Percentiles rank a stretch among this genome's conserved stretches.
These are phyloP conservation scores for Nicator chloris DNA, from an alignment of 2,113 vertebrate species.

Conservation along the genomic window DNA sequence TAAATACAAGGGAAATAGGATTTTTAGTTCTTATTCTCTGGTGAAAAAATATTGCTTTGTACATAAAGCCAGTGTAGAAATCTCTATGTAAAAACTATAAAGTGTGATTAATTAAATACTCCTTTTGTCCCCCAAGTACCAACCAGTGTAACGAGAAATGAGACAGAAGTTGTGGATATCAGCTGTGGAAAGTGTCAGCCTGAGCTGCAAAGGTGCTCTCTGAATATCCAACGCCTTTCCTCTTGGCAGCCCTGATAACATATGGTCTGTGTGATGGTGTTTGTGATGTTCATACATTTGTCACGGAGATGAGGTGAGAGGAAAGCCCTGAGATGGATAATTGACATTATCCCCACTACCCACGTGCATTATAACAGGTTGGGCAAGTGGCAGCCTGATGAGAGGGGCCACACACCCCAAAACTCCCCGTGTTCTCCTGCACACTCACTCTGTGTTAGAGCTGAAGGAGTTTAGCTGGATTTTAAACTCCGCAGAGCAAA, in stretches of 20 bases:
- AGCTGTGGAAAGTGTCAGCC: background rate
- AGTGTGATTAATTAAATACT: background rate
- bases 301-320: background rate
- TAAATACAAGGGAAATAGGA: background rate
- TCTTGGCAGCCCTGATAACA: background rate
- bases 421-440: background rate
- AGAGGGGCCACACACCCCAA: background rate
- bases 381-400: background rate
- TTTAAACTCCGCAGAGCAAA: background rate
- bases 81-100: background rate
- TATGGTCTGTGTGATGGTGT: background rate
- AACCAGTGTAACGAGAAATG: background rate
- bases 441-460: background rate
- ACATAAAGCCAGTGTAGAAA: background rate
- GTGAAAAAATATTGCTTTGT: background rate
- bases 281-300: background rate
- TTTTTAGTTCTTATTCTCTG: background rate
- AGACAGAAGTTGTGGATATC: background rate
- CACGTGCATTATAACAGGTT: background rate
- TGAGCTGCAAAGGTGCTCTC: background rate
- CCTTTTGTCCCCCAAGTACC: background rate
- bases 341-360: background rate
- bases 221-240: background rate
- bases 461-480: background rate
- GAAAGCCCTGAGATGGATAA: background rate